Conservation (phyloP, 2,113 vertebrate genomes). For the Ifrita kowaldi region DNA sequence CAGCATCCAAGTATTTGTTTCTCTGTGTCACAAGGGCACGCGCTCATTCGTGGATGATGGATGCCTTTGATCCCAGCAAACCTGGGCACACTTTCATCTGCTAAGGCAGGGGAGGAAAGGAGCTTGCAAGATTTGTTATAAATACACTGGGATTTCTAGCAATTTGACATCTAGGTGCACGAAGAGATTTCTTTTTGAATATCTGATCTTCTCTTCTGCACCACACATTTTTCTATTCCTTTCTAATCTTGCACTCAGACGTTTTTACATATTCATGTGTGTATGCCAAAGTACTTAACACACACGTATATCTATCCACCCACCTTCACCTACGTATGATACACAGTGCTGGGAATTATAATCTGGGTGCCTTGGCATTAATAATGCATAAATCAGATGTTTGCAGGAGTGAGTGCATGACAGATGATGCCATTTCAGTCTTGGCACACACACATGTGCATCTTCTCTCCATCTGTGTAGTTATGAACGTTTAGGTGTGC, state of each 20-base stretch:
- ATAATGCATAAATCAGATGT: neutral
- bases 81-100: neutral
- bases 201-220: neutral
- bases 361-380: neutral
- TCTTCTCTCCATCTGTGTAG: neutral
- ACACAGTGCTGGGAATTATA: neutral
- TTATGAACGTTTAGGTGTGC: neutral
- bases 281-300: neutral
- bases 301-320: neutral
- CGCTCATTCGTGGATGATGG: neutral
- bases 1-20: constrained; percentile 49
- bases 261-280: neutral
- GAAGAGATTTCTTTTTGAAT: neutral
- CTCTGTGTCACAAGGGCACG: neutral
- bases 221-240: neutral
- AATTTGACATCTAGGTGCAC: neutral
- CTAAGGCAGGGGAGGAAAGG: neutral
- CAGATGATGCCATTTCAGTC: neutral
- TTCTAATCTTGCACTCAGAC: neutral
- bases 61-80: neutral
- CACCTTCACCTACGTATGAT: neutral
- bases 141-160: neutral
- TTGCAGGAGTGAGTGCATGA: neutral
- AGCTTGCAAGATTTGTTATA: neutral
- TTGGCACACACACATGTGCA: neutral